Percentiles rank a stretch among this genome's conserved stretches.
These are phyloP conservation scores for Dermatophagoides farinae DNA, from an alignment of 1,140 invertebrate species.

Conservation along the genomic window DNA sequence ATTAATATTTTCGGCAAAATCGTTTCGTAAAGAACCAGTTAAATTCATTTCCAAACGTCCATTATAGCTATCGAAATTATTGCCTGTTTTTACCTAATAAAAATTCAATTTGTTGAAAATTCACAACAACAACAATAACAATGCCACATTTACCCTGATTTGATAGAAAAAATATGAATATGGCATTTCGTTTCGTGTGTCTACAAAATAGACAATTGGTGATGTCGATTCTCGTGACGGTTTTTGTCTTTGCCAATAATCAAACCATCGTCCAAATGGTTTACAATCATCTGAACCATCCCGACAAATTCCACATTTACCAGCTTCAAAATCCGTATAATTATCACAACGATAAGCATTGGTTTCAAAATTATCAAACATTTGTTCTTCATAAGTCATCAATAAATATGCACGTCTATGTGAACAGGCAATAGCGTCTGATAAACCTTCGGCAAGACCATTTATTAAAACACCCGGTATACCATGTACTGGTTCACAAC, in stretches of 20 bases:
- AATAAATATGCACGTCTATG: not conserved
- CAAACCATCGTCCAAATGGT: not conserved
- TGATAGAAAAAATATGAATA: not conserved
- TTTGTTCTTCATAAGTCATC: not conserved
- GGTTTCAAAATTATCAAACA: not conserved
- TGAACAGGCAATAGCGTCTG: not conserved
- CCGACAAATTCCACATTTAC: conserved; percentile 28
- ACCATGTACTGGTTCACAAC: not conserved
- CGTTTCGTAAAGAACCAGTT: not conserved
- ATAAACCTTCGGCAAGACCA: not conserved
- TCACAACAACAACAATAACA: not conserved
- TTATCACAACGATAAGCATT: not conserved
- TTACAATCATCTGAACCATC: not conserved
- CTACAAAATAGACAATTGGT: not conserved
- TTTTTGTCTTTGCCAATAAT: not conserved
- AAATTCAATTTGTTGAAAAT: not conserved
- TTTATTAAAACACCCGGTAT: not conserved
- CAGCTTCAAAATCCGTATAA: conserved; percentile 19
- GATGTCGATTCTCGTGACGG: not conserved
- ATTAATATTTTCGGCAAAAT: not conserved
- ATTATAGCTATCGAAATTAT: not conserved
- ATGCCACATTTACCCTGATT: not conserved
- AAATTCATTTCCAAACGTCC: not conserved
- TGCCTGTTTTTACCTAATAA: not conserved
- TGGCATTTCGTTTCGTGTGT: not conserved